Base-by-base conservation (phyloP, 2,797 vertebrate species). In the Melanotaenia boesemani region DNA sequence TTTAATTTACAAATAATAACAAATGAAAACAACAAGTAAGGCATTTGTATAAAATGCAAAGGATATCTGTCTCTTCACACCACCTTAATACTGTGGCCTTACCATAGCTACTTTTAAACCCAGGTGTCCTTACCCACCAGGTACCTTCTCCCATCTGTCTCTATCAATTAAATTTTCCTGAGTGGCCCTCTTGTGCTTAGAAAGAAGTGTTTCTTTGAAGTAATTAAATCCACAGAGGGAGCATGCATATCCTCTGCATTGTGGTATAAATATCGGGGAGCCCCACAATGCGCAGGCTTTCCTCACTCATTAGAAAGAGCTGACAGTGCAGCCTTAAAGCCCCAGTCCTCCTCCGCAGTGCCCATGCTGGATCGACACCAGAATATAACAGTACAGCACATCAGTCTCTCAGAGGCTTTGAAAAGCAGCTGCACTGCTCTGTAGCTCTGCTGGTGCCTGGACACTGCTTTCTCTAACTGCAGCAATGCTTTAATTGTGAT, bases 221-320 rank as follows among this genome's bases (percentile, higher is more conserved):
- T 83, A 87, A 91, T 80, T 72, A 83, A 50, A 66, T 83, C 63
- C 57, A 63, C 48, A 20, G 67, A 61, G 70, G 72, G 66, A 79
- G 39, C 55, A 48, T 68, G 54, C 74, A 80, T 75, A 81, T 75
- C 80, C 75, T 70, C 83, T 72, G 83, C 83, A 89, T 73, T 76
- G 84, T 87, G 86, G 82, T 78, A 88, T 82, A 82, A 88, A 81
- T 80, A 83, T 67, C 63, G 75, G 84, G 86, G 86, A 91, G 77
- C 75, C 88, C 86, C 74, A 48, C 66, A 60, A 90, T 90, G 70
- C 80, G 65, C 83, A 90, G 88, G 84, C 82, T 86, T 86, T 88
- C 85, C 86, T 88, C 2, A 61, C 86, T 93, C 88, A 90, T 93
- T 91, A 91, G 64, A 91, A 92, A 92, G 75, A 88, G 92, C 91